Conservation (phyloP, 2,113 vertebrate species). For the Pterocles burchelli region DNA sequence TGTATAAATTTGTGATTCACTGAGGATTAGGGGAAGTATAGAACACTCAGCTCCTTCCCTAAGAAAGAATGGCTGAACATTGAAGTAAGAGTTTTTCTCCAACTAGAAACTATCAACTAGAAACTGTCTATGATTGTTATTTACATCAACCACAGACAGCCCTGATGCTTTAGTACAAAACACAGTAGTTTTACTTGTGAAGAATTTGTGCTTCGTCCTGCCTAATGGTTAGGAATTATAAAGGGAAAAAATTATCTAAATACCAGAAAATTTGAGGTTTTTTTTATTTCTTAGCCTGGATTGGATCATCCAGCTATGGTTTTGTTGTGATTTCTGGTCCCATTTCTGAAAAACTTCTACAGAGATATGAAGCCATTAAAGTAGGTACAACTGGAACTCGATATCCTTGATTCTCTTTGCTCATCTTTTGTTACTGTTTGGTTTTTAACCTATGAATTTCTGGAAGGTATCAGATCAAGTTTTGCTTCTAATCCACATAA, state of each 20-base stretch:
- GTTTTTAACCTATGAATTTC: constrained; percentile 17
- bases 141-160: background rate
- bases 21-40: background rate
- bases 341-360: background rate
- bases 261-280: background rate
- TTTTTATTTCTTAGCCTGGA: background rate
- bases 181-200: background rate
- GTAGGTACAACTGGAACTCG: background rate
- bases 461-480: background rate
- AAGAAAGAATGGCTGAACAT: background rate
- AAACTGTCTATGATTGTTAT: background rate
- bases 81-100: background rate
- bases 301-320: background rate
- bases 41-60: background rate
- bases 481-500: background rate
- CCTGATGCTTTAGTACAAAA: background rate
- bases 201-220: background rate
- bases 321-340: constrained; percentile 11
- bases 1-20: background rate
- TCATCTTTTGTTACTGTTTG: background rate
- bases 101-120: background rate
- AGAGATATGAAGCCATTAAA: background rate
- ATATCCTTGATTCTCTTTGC: background rate
- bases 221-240: background rate
- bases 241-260: background rate